Percentiles rank a stretch among this genome's conserved stretches.
phyloP scores from a whole-genome alignment of 2,888 invertebrate species.

The Andrena marginata region DNA sequence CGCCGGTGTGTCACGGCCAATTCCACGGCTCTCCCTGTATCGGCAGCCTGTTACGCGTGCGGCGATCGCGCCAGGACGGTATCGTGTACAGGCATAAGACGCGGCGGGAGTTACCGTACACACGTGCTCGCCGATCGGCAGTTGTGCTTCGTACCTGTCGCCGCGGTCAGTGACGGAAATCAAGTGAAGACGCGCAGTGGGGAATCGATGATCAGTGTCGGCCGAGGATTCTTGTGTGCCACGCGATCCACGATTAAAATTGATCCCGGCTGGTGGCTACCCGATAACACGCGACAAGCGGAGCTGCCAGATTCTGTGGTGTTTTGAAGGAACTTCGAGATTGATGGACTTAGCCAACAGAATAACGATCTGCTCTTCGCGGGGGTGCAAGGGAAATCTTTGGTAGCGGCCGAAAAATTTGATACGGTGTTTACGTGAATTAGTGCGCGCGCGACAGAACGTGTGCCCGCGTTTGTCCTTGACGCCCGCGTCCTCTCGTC shows the following conservation, averaged over 20 bases:
- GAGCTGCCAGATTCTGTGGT: too few relatives aligned
- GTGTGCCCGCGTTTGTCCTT: slow-evolving; percentile 42
- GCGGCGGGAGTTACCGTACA: too few relatives aligned
- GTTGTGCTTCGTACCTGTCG: too few relatives aligned
- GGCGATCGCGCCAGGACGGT: not conserved
- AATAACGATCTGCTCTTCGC: not conserved
- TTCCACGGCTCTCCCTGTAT: too few relatives aligned
- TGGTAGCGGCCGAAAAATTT: not conserved
- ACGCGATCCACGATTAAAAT: too few relatives aligned
- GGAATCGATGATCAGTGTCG: not conserved
- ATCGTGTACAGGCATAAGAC: too few relatives aligned
- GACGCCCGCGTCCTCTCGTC: slow-evolving; percentile 40
- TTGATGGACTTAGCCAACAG: too few relatives aligned
- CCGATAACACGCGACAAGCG: too few relatives aligned
- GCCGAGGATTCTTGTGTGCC: not conserved
- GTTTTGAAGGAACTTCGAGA: not conserved
- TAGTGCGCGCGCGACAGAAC: slow-evolving; percentile 6
- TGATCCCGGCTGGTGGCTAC: too few relatives aligned
- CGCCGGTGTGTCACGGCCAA: slow-evolving; percentile 39
- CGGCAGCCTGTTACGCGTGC: not conserved
- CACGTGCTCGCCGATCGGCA: slow-evolving; percentile 2
- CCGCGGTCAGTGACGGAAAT: not conserved
- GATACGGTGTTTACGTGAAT: slow-evolving; percentile 11
- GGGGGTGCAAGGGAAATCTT: not conserved
- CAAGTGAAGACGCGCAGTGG: not conserved